A percentile compares a stretch with the other conserved stretches of the same genome.
These are phyloP conservation scores for Andrena bucephala DNA, from an alignment of 2,888 invertebrate species.

Conservation along the genomic window DNA sequence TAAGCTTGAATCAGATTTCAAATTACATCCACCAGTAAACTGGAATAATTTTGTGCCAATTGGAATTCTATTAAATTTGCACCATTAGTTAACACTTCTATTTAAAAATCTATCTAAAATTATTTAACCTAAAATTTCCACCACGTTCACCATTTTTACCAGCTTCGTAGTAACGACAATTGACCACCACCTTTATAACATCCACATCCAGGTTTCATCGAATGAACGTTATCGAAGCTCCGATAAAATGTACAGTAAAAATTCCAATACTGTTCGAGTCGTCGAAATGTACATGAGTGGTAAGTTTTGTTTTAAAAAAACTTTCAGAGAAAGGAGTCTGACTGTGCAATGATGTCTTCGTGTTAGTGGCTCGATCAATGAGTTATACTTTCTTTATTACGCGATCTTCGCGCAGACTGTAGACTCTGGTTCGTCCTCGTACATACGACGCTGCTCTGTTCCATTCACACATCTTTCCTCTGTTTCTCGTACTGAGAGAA, in stretches of 20 bases:
- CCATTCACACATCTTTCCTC: constrained; percentile 33
- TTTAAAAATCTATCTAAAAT: too few relatives aligned
- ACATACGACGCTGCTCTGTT: constrained; percentile 51
- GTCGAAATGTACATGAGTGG: background rate
- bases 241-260: background rate
- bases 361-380: constrained; percentile 60
- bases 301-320: background rate
- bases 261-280: background rate
- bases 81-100: too few relatives aligned
- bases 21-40: too few relatives aligned
- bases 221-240: background rate
- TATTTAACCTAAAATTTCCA: too few relatives aligned
- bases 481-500: constrained; percentile 64
- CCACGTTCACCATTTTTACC: background rate
- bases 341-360: constrained; percentile 21
- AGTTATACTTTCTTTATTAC: constrained; percentile 72
- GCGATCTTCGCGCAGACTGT: constrained; percentile 60
- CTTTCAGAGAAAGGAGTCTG: constrained; percentile 39
- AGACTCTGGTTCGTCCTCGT: constrained; percentile 56
- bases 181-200: background rate
- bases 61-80: too few relatives aligned
- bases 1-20: background rate
- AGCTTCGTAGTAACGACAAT: background rate
- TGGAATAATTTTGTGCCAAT: too few relatives aligned
- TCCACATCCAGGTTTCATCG: background rate